A percentile compares a stretch with the other conserved stretches of the same genome.
These are phyloP conservation scores for Limanda limanda DNA, from an alignment of 2,113 vertebrate genomes.

Conservation along the genomic window DNA sequence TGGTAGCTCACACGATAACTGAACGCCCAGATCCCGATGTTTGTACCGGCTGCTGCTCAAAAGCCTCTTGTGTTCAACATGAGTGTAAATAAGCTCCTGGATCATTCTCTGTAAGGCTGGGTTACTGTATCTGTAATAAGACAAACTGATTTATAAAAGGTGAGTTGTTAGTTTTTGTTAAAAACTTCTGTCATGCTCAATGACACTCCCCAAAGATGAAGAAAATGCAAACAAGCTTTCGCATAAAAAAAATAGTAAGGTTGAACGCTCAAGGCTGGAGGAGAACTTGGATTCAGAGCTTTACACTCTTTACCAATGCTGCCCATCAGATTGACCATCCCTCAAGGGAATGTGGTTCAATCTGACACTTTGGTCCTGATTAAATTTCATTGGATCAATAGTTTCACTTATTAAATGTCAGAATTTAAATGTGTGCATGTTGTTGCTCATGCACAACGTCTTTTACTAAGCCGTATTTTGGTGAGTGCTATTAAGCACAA, in stretches of 20 bases:
- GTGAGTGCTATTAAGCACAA: too few relatives aligned
- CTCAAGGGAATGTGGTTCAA: background rate
- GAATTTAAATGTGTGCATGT: too few relatives aligned
- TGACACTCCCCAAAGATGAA: background rate
- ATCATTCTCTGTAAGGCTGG: conserved; percentile 15
- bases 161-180: background rate
- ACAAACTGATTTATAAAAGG: conserved; percentile 16
- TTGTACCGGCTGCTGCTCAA: conserved; percentile 18
- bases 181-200: background rate
- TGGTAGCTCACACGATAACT: background rate
- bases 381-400: too few relatives aligned
- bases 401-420: too few relatives aligned
- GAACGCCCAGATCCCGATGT: conserved; percentile 15
- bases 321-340: background rate
- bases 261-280: background rate
- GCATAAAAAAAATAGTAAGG: background rate
- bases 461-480: background rate
- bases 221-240: background rate
- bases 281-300: background rate
- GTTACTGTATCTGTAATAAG: conserved; percentile 37
- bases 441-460: background rate
- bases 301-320: background rate
- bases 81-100: conserved; percentile 35
- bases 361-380: background rate
- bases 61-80: conserved; percentile 34